A percentile compares a stretch with the other conserved stretches of the same genome.
These are phyloP conservation scores for Pecten maximus DNA, from an alignment of 2,888 invertebrate genomes.

Conservation along the genomic window DNA sequence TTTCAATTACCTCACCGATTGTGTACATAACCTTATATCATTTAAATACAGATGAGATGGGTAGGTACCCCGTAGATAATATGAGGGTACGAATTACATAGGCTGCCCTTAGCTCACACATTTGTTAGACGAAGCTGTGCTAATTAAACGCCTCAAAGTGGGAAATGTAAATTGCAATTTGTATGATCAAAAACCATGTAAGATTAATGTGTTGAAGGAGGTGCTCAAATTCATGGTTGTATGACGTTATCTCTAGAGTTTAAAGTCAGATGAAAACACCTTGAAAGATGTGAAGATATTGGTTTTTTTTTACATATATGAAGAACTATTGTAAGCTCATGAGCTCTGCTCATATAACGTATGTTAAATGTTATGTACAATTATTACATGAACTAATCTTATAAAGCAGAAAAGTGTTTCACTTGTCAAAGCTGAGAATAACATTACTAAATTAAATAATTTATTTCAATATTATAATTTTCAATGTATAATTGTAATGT, in stretches of 20 bases:
- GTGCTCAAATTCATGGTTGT: background rate
- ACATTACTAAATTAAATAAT: too few relatives aligned
- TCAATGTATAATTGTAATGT: background rate
- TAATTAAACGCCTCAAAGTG: constrained; percentile 8
- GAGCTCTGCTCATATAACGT: too few relatives aligned
- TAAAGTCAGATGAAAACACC: background rate
- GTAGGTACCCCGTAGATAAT: background rate
- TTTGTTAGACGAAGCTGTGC: background rate
- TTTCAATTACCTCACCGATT: background rate
- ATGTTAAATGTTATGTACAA: too few relatives aligned
- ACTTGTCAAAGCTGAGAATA: too few relatives aligned
- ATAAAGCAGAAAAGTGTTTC: too few relatives aligned
- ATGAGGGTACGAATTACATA: background rate
- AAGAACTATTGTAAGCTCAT: too few relatives aligned
- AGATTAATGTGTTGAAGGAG: background rate
- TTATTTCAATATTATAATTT: background rate
- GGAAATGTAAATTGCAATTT: constrained; percentile 26
- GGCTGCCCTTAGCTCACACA: background rate
- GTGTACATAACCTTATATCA: background rate
- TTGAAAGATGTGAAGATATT: background rate
- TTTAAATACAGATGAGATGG: background rate
- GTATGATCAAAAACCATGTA: background rate
- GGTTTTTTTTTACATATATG: too few relatives aligned
- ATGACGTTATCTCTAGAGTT: background rate
- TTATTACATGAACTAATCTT: too few relatives aligned